phyloP scores from a whole-genome alignment of 2,797 vertebrate genomes.

The Uromys caudimaculatus region DNA sequence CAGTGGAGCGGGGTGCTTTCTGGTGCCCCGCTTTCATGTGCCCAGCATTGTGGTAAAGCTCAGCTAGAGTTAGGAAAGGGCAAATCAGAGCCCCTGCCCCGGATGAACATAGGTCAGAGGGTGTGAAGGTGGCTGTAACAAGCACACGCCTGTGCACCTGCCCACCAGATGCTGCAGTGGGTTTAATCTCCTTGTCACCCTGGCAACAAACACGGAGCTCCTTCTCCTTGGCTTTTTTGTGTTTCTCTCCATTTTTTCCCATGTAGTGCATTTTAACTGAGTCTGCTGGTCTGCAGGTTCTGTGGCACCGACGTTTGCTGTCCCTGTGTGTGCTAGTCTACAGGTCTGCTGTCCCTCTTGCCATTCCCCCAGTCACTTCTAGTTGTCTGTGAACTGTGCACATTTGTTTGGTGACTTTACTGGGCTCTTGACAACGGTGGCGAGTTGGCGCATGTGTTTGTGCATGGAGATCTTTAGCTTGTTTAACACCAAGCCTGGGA shows the following conservation, averaged over 20 bases:
- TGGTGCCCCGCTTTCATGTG: background rate
- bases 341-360: background rate
- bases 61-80: background rate
- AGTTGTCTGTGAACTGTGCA: background rate
- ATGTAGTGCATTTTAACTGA: background rate
- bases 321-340: background rate
- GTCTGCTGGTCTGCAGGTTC: background rate
- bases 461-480: background rate
- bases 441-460: background rate
- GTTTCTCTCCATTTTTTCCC: background rate
- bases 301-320: background rate
- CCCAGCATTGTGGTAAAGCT: background rate
- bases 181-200: background rate
- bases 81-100: background rate
- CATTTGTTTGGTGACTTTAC: background rate
- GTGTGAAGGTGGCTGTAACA: background rate
- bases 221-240: background rate
- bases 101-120: background rate
- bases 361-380: background rate
- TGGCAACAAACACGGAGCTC: background rate
- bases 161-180: rapidly evolving
- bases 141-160: background rate
- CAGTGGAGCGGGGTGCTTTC: background rate
- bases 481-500: background rate
- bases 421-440: background rate